phyloP scores from a whole-genome alignment of 2,888 invertebrate species.

The Caenorhabditis sp. region DNA sequence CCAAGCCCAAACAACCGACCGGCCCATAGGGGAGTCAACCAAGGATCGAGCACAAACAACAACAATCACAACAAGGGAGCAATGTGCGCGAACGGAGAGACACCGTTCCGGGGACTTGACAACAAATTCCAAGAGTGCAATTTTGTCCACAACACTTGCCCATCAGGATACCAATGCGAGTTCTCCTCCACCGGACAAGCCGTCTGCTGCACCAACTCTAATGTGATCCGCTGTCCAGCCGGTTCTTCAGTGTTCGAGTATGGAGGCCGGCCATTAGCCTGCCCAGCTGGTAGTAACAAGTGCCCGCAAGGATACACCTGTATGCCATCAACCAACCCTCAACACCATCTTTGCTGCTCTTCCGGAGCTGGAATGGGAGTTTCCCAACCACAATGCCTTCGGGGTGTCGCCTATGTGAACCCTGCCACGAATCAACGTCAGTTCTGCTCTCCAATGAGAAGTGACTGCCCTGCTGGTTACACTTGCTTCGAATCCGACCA shows the following conservation, averaged over 20 bases:
- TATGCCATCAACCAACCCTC: slow-evolving; percentile 75
- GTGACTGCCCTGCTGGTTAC: slow-evolving; percentile 76
- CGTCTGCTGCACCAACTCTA: slow-evolving; percentile 72
- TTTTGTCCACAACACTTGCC: slow-evolving; percentile 81
- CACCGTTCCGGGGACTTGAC: slow-evolving; percentile 61
- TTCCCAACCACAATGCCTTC: slow-evolving; percentile 77
- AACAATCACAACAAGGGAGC: slow-evolving; percentile 50
- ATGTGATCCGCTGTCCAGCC: slow-evolving; percentile 75
- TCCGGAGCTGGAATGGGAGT: slow-evolving; percentile 40
- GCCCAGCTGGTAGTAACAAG: slow-evolving; percentile 78
- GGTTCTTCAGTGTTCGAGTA: slow-evolving; percentile 78
- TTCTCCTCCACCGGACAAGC: slow-evolving; percentile 75
- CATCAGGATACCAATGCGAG: slow-evolving; percentile 79
- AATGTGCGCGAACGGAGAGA: slow-evolving; percentile 67
- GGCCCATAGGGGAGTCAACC: slow-evolving; percentile 49
- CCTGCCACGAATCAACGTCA: slow-evolving; percentile 69
- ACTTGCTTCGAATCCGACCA: slow-evolving; percentile 74
- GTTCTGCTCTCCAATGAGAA: slow-evolving; percentile 73
- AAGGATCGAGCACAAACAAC: slow-evolving; percentile 51
- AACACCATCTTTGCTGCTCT: slow-evolving; percentile 80
- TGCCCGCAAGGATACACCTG: slow-evolving; percentile 78
- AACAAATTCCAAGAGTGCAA: slow-evolving; percentile 75
- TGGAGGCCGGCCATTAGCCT: slow-evolving; percentile 81
- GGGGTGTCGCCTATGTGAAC: slow-evolving; percentile 79
- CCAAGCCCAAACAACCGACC: slow-evolving; percentile 52